Conservation (phyloP, 2,113 vertebrate species). For the Ceuthmochares aereus region DNA sequence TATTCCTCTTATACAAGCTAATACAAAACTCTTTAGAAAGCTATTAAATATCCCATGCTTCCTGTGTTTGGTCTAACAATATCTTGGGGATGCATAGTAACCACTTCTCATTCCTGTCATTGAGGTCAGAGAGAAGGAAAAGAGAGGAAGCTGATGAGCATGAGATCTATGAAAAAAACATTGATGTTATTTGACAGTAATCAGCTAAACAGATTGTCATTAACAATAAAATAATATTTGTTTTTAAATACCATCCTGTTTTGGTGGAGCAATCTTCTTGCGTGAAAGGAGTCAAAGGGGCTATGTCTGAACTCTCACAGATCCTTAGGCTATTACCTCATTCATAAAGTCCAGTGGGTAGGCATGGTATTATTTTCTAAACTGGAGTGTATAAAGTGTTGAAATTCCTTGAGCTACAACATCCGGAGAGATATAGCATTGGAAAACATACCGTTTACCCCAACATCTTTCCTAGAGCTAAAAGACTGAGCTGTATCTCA, state of each 20-base stretch:
- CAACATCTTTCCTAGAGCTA: not conserved
- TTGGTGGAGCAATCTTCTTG: not conserved
- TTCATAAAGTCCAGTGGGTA: not conserved
- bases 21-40: conserved; percentile 1
- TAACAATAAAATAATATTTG: not conserved
- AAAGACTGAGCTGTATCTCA: not conserved
- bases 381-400: not conserved
- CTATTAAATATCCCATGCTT: conserved; percentile 6
- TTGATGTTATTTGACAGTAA: not conserved
- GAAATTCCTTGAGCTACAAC: fast-evolving
- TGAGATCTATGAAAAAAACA: not conserved
- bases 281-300: not conserved
- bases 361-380: not conserved
- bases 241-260: not conserved
- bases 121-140: not conserved
- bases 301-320: not conserved
- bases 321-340: not conserved
- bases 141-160: not conserved
- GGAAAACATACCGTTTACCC: not conserved
- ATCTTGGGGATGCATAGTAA: not conserved
- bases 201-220: not conserved
- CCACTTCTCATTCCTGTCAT: not conserved
- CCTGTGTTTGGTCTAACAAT: not conserved
- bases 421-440: not conserved
- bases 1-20: not conserved